Base-by-base conservation (phyloP, 2,888 invertebrate species). In the Lasius platythorax region DNA sequence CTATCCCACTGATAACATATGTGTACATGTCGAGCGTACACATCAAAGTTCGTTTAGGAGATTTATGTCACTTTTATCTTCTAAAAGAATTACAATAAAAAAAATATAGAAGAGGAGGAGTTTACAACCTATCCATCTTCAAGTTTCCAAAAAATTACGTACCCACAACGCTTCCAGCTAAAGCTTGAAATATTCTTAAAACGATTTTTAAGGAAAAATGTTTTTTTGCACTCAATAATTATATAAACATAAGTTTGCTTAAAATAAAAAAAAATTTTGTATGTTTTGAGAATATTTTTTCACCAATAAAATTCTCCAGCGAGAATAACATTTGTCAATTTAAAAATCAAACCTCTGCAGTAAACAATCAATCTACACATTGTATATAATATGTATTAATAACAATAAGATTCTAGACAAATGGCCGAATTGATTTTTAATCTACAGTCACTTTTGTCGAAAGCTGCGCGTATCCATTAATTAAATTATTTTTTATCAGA, bases 1-100 rank as follows among this genome's bases (percentile, higher is more conserved):
- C 56, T 53, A 70, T 83, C 50, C 50, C 30, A 18, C 40, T 50
- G 68, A 78, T 78, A 78, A 79, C 12, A 12, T 58, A 23, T 68
- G 8, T 58, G 18, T 68, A 46, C 46, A 9, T 23, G 9, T 30
- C 18, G 3, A 23, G 9, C 15, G 12, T 2, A 12, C 23, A 46
- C 40, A 5, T n/a, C 9, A 50, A 53, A 66, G n/a, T 66, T 64
- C 15, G 2, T 40, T 33, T 68, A 46, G 1, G 0, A 43, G 1
- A 43, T n/a, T 30, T 30, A 43, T 3, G 40, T 15, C 30, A 8
- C 2, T 18, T 9, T 15, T 68, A 56, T 68, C 56, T 56, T 78
- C 11, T 30, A 43, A 66, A 50, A 68, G 12, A 28, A 30, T 30
- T 40, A n/a, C 37, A 30, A 66, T 66, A 15, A 79, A 28, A 70